Conservation (phyloP, 2,113 vertebrate species). For the Zootoca vivipara region DNA sequence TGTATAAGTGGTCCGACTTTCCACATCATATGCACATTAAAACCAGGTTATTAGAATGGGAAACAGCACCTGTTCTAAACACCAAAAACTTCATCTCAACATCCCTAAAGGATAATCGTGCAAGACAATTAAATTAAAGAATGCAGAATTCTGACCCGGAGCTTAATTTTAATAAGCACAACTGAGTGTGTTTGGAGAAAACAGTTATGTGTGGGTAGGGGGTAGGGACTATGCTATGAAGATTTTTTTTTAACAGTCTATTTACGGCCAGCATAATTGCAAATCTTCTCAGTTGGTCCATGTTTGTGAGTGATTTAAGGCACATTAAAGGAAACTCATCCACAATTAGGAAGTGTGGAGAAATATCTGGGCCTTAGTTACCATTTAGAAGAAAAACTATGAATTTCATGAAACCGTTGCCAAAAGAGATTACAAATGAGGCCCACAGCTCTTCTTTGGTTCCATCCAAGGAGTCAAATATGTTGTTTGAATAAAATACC, state of each 20-base stretch:
- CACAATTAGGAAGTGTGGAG: constrained; percentile 22
- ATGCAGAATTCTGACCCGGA: background rate
- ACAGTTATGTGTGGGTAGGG: background rate
- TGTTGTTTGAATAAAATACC: background rate
- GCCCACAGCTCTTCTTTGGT: background rate
- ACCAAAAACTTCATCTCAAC: background rate
- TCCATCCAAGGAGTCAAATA: background rate
- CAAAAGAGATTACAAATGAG: background rate
- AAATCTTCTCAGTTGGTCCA: constrained; percentile 19
- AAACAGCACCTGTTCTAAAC: constrained; percentile 3
- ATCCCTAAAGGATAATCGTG: background rate
- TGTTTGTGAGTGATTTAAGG: constrained; percentile 34
- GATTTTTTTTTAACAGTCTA: constrained; percentile 1
- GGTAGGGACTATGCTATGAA: background rate
- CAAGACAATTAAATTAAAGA: background rate
- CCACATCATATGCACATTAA: constrained; percentile 12
- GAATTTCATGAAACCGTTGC: background rate
- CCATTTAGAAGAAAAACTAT: background rate
- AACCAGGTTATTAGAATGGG: background rate
- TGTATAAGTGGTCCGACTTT: constrained; percentile 13
- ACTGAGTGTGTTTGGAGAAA: background rate
- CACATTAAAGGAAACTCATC: constrained; percentile 2
- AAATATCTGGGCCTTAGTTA: background rate
- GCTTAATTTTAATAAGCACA: constrained; percentile 7
- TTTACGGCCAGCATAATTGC: background rate